phyloP scores from a whole-genome alignment of 2,797 vertebrate species.

The Paedocypris micromegethes region DNA sequence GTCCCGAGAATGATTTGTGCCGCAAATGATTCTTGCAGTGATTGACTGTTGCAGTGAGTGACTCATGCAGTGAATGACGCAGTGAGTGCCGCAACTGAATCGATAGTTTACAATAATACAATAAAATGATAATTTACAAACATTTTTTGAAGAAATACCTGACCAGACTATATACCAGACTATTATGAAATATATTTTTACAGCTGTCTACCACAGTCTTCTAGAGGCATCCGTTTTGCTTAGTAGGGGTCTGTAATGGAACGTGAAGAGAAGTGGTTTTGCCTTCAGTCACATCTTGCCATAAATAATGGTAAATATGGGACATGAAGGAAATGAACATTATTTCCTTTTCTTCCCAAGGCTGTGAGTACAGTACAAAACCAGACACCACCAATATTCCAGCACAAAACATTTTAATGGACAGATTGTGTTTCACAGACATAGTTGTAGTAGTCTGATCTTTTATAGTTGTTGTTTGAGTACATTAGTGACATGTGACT shows the following conservation, averaged over 20 bases:
- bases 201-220: background rate
- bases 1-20: no score
- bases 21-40: no score
- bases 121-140: no score
- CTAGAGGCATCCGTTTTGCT: background rate
- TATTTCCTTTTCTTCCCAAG: background rate
- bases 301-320: background rate
- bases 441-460: no score
- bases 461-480: no score
- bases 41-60: no score
- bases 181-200: background rate
- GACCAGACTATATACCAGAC: background rate
- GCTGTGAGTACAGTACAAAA: conserved; percentile 1
- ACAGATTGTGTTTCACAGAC: no score
- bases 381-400: background rate
- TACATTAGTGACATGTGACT: no score
- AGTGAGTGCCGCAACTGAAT: no score
- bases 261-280: background rate
- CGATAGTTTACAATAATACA: no score
- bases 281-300: background rate
- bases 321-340: background rate
- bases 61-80: no score
- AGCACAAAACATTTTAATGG: no score
- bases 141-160: background rate
- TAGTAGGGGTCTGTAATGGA: background rate